Evolutionary conservation across 1,140 invertebrate species (phyloP).

Genomic region (Harpegnathos saltator): DNA sequence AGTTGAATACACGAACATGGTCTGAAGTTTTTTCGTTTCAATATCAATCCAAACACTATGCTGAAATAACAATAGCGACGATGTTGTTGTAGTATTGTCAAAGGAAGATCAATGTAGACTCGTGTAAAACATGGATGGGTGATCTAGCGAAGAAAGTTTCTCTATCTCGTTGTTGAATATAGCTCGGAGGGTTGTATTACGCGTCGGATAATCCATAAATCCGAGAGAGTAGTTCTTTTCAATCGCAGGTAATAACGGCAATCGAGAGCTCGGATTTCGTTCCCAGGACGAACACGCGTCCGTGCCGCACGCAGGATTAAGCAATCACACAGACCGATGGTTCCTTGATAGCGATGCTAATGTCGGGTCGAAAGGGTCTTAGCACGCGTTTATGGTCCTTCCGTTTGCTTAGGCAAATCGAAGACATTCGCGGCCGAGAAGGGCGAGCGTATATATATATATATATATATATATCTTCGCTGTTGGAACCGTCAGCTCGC

Average conservation of each 20-base stretch:
- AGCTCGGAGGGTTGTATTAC: neutral
- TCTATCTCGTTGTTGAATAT: neutral
- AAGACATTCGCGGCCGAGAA: constrained; percentile 68
- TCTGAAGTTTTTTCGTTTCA: no score
- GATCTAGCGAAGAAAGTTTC: neutral
- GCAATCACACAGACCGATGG: constrained; percentile 81
- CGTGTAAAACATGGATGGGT: neutral
- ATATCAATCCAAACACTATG: no score
- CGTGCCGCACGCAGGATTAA: constrained; percentile 76
- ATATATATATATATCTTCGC: constrained; percentile 67
- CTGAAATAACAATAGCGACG: no score
- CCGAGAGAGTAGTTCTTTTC: constrained; percentile 10
- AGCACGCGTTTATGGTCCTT: constrained; percentile 75
- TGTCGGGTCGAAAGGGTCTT: constrained; percentile 75
- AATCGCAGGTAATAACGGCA: constrained; percentile 26
- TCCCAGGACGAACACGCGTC: constrained; percentile 64
- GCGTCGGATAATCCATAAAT: constrained; percentile 2
- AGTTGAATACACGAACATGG: neutral
- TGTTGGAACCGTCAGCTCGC: constrained; percentile 28
- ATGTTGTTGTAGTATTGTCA: no score
- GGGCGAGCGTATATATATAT: constrained; percentile 48
- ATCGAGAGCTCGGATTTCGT: constrained; percentile 69
- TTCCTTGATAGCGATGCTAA: constrained; percentile 83
- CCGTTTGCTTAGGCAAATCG: constrained; percentile 76
- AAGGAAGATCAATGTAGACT: neutral